Evolutionary conservation across 2,113 vertebrate genomes (phyloP), one percentile per base, ranked within the genome.

Genomic region (Sporophila hypoxantha): DNA sequence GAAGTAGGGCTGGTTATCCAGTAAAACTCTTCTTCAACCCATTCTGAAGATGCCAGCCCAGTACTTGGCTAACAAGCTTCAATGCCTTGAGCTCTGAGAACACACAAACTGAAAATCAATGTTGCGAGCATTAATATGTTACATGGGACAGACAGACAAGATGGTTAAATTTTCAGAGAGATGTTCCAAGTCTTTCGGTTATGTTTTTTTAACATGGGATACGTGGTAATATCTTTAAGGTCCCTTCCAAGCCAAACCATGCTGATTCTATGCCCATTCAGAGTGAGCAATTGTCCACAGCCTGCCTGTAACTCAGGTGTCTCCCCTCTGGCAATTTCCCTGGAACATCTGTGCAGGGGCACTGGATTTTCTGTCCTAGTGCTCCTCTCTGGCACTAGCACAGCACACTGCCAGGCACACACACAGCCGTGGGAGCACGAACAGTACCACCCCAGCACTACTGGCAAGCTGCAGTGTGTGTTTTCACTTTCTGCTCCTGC

Each of bases 401-500:
- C 1, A 44, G 81, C 16, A 17, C 0, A 1, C 25, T 37, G 74
- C 41, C 55, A 57, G 78, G 47, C 32, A 22, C 34, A 7, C 32
- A 22, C 32, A 7, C 21, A 34, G 73, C 39, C 2, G 0, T 32
- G 21, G 42, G 4, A 62, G 16, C 78, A 25, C 20, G 30, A 34
- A 30, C 3, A 26, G 34, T 32, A 12, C 21, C 4, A 30, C 7
- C 30, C 46, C 57, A 67, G 62, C 66, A 15, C 17, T 22, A 2
- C 3, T 61, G 64, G 62, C 55, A 65, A 56, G 50, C n/a, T 10
- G 46, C 6, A 68, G 17, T 0, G 5, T 12, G 20, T 11, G 30
- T 9, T 87, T 49, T 4, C 14, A 14, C 44, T 69, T 34, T 1
- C 20, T 0, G 0, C 47, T 73, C 9, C 1, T 2, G 26, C 62